These are phyloP conservation scores for Mustelus asterias DNA, from an alignment of 2,113 vertebrate genomes.

Conservation along the genomic window DNA sequence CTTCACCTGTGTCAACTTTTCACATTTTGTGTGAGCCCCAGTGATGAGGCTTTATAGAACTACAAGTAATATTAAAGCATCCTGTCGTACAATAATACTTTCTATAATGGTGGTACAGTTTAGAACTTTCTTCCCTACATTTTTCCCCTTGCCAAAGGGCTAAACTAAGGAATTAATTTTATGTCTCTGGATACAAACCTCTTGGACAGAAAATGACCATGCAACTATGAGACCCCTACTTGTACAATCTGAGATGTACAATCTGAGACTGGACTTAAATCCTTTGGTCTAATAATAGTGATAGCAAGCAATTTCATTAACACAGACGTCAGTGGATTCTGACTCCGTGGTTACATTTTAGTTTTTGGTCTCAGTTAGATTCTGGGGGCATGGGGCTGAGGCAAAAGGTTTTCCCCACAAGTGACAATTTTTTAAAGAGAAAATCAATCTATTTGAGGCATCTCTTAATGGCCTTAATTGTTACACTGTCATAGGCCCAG, in stretches of 20 bases:
- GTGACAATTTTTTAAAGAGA: not conserved
- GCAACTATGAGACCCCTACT: not conserved
- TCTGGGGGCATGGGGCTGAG: not conserved
- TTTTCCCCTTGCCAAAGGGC: not conserved
- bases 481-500: not conserved
- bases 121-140: not conserved
- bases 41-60: not conserved
- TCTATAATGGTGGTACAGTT: not conserved
- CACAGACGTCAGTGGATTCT: not conserved
- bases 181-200: not conserved
- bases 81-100: not conserved
- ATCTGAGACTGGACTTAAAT: not conserved
- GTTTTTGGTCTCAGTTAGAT: not conserved
- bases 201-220: not conserved
- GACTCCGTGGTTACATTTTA: not conserved
- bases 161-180: not conserved
- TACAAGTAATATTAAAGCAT: not conserved
- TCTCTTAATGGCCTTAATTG: not conserved
- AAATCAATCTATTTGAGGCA: not conserved
- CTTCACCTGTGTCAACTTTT: not conserved
- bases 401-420: not conserved
- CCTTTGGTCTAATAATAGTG: not conserved
- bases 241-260: not conserved
- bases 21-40: not conserved
- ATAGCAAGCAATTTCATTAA: not conserved